A percentile compares a stretch with the other conserved stretches of the same genome.
Conservation (phyloP, 2,113 vertebrate genomes). For the Sorex fumeus region DNA sequence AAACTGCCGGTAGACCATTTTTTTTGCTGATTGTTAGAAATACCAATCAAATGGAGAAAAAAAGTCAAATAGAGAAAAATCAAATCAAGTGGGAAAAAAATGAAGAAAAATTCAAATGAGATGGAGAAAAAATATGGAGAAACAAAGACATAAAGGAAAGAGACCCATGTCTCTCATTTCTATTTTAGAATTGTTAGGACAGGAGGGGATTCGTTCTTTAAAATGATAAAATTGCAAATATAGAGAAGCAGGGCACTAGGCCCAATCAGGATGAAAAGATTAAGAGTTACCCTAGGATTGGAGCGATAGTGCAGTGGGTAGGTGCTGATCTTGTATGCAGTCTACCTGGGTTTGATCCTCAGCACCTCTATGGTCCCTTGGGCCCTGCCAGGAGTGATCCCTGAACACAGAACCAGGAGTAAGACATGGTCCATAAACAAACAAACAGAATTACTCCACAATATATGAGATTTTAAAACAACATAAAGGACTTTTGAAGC, state of each 20-base stretch:
- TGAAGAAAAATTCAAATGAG: not conserved
- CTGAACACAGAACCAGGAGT: no score
- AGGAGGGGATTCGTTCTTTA: not conserved
- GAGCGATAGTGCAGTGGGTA: not conserved
- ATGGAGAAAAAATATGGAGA: not conserved
- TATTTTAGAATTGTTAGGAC: not conserved
- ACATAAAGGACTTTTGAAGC: not conserved
- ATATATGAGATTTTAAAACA: not conserved
- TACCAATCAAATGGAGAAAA: conserved; percentile 11
- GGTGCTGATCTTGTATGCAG: no score
- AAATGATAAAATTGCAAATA: not conserved
- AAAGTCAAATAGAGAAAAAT: not conserved
- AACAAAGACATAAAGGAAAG: not conserved
- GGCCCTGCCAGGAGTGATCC: no score
- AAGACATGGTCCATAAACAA: not conserved
- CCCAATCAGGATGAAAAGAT: conserved; percentile 11
- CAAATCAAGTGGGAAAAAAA: not conserved
- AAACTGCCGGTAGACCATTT: not conserved
- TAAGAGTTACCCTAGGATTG: not conserved
- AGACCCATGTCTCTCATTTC: no score
- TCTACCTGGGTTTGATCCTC: no score
- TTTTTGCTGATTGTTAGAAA: not conserved
- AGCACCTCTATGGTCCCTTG: no score
- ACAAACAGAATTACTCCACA: not conserved
- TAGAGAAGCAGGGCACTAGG: not conserved